Conservation (phyloP, 2,113 vertebrate genomes). For the Pseudorectes ferrugineus region DNA sequence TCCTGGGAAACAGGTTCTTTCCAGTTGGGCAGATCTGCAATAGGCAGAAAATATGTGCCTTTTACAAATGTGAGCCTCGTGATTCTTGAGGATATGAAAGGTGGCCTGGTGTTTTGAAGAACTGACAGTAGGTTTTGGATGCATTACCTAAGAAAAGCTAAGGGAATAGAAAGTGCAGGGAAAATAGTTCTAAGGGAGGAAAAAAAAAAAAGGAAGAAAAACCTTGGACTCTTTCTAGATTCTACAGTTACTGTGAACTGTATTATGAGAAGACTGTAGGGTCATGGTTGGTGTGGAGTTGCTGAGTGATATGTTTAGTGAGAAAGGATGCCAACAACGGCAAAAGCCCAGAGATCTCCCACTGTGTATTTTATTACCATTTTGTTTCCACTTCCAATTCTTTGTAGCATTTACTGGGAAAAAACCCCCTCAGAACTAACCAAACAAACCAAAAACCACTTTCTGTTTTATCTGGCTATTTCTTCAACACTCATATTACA, state of each 20-base stretch:
- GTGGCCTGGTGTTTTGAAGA: not conserved
- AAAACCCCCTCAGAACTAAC: not conserved
- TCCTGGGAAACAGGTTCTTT: not conserved
- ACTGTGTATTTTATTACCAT: accelerated
- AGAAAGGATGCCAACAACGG: not conserved
- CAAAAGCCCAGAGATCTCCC: not conserved
- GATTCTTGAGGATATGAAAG: not conserved
- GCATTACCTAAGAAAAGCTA: not conserved
- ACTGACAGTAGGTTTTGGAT: not conserved
- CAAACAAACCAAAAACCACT: not conserved
- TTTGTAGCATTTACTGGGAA: not conserved
- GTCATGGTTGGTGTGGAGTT: accelerated
- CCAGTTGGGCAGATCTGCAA: not conserved
- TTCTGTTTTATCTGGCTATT: not conserved
- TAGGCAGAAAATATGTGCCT: not conserved
- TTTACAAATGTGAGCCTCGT: not conserved
- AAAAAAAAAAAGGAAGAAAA: not conserved
- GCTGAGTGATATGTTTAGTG: not conserved
- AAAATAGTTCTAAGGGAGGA: not conserved
- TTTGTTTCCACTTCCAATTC: not conserved
- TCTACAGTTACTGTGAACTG: not conserved
- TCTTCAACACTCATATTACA: not conserved
- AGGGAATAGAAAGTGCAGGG: not conserved
- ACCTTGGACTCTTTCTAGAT: not conserved
- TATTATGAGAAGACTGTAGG: not conserved